Evolutionary conservation across 2,113 vertebrate genomes (phyloP).

Genomic region (Zosterops pallidus): DNA sequence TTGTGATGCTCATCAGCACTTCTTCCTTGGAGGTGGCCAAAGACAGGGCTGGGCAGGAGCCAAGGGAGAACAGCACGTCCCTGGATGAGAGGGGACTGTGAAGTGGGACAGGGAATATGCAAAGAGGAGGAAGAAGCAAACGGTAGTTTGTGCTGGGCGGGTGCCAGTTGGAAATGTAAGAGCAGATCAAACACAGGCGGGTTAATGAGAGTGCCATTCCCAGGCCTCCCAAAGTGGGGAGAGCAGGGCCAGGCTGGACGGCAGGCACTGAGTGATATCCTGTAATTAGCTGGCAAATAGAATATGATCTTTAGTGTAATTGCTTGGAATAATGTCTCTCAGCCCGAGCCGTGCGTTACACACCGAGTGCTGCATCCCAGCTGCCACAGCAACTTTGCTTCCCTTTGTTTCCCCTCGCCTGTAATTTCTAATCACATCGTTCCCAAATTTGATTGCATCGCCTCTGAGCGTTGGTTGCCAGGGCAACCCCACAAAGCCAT

Average conservation of each 20-base stretch:
- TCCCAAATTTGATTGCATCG: slow-evolving; percentile 42
- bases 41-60: background rate
- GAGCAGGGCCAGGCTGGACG: background rate
- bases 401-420: slow-evolving; percentile 52
- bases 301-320: slow-evolving; percentile 67
- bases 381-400: slow-evolving; percentile 42
- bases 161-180: background rate
- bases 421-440: slow-evolving; percentile 45
- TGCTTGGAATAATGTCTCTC: slow-evolving; percentile 43
- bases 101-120: background rate
- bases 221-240: background rate
- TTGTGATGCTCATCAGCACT: background rate
- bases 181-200: background rate
- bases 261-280: slow-evolving; percentile 31
- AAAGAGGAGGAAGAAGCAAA: background rate
- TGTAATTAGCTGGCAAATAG: slow-evolving; percentile 69
- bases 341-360: background rate
- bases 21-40: background rate
- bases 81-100: background rate
- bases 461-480: slow-evolving; percentile 24
- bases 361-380: slow-evolving; percentile 13
- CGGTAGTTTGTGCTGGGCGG: background rate
- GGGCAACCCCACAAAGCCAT: slow-evolving; percentile 39
- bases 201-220: slow-evolving; percentile 36
- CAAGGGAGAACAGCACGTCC: background rate